Conservation (phyloP, 2,888 invertebrate genomes). For the Sminthurinus aureus region DNA sequence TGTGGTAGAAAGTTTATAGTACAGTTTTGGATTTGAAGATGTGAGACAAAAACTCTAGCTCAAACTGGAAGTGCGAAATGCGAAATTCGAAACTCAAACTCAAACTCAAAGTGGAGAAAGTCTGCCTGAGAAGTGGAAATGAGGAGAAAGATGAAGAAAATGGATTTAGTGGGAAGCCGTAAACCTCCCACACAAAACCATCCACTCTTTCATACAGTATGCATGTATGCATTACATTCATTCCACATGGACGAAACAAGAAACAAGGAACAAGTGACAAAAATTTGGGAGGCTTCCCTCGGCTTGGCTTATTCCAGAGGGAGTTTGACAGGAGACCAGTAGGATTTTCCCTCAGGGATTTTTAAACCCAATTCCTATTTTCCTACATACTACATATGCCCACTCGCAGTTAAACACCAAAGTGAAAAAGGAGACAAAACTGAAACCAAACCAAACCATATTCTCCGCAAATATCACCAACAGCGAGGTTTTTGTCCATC, state of each 20-base stretch:
- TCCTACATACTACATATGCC: too few species aligned
- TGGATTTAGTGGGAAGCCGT: neutral
- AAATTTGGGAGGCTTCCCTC: constrained; percentile 39
- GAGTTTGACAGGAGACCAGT: constrained; percentile 26
- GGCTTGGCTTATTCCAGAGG: constrained; percentile 40
- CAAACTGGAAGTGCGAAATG: neutral
- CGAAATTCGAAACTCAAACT: too few species aligned
- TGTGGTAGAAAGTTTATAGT: neutral
- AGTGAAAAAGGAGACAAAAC: neutral
- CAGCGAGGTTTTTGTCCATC: neutral
- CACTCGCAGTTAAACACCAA: neutral
- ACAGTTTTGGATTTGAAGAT: neutral
- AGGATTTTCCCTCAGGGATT: constrained; percentile 12
- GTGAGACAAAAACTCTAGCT: neutral
- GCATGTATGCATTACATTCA: too few species aligned
- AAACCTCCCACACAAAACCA: neutral
- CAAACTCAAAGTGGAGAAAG: neutral
- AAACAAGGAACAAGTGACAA: constrained; percentile 35
- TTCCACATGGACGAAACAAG: too few species aligned
- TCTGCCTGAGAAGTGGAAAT: neutral
- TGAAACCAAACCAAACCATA: neutral
- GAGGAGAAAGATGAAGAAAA: constrained; percentile 27
- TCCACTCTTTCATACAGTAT: too few species aligned
- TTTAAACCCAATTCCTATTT: constrained; percentile 3
- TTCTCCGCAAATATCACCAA: constrained; percentile 1